Evolutionary conservation across 2,888 invertebrate genomes (phyloP), one percentile per base, ranked within the genome.

Genomic region (Prosapia bicincta): DNA sequence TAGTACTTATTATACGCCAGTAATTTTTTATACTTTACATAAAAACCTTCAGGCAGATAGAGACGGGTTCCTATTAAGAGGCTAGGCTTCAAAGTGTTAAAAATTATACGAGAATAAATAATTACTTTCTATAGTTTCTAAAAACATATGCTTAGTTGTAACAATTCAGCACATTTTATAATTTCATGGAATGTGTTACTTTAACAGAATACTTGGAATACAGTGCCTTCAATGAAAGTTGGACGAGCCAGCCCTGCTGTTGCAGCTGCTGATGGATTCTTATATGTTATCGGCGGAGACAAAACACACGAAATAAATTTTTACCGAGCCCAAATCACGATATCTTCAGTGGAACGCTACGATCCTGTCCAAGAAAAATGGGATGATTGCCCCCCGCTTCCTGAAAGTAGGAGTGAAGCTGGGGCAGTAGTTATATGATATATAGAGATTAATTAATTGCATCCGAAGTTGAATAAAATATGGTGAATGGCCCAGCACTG

Each of bases 261-360:
- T 38, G 94, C 93, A 72, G 93, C 94, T 69, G 92, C 93, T 9
- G 93, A 94, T 85, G 94, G 94, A 28, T 86, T 90, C 80, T 87
- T 96, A 26, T 94, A 95, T 84, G 95, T 92, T 74, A 94, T 94
- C 81, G 96, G 96, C 72, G 96, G 96, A 54, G 93, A 94, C 86
- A 92, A 93, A 79, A 93, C 92, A 78, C 91, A 92, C 83, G 92
- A 91, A 83, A 91, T 91, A 79, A 90, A 91, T 84, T 95, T 95
- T 86, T 95, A 94, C 87, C 90, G 94, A 81, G 94, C 93, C 71
- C 93, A 94, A 84, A 91, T 93, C 81, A 93, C 96, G 66, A 91
- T 96, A 79, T 90, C 93, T 80, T 90, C 91, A 72, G 94, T 95
- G 15, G 96, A 97, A 85, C 89, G 93, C 81, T 97, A 93, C 86